Evolutionary conservation across 2,888 invertebrate species (phyloP).

Genomic region (Cheilosia pagana): DNA sequence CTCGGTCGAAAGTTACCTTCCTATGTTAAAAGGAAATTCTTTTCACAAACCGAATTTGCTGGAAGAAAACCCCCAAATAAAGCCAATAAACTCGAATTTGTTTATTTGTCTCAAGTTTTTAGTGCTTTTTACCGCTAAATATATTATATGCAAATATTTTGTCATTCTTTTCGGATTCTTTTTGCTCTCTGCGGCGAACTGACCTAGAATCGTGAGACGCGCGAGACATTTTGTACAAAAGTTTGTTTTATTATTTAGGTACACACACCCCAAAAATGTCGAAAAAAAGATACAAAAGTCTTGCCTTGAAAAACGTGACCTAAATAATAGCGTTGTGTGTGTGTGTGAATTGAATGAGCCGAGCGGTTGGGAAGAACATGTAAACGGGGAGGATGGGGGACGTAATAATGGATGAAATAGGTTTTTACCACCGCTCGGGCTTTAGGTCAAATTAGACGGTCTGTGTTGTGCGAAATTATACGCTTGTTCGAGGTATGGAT

Average conservation of each 20-base stretch:
- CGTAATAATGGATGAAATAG: constrained; percentile 35
- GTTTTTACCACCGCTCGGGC: constrained; percentile 22
- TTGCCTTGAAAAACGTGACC: constrained; percentile 72
- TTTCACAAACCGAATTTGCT: neutral
- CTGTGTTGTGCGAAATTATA: constrained; percentile 41
- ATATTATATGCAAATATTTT: constrained; percentile 67
- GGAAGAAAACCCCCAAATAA: neutral
- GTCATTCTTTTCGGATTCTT: constrained; percentile 42
- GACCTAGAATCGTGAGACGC: constrained; percentile 72
- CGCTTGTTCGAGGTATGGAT: constrained; percentile 24
- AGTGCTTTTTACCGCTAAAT: constrained; percentile 50
- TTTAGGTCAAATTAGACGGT: constrained; percentile 47
- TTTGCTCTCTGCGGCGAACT: constrained; percentile 24
- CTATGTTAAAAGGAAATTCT: neutral
- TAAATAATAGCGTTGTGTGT: constrained; percentile 31
- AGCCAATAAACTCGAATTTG: constrained; percentile 48
- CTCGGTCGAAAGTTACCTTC: constrained; percentile 3
- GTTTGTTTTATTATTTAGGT: constrained; percentile 7
- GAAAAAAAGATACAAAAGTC: constrained; percentile 29
- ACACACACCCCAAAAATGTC: constrained; percentile 65
- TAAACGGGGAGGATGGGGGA: constrained; percentile 2
- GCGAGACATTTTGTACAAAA: constrained; percentile 35
- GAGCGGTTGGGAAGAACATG: neutral
- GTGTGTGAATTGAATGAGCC: constrained; percentile 5
- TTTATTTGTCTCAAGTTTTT: constrained; percentile 20